Base-by-base conservation (phyloP, 2,888 invertebrate genomes). In the Onchidella celtica region DNA sequence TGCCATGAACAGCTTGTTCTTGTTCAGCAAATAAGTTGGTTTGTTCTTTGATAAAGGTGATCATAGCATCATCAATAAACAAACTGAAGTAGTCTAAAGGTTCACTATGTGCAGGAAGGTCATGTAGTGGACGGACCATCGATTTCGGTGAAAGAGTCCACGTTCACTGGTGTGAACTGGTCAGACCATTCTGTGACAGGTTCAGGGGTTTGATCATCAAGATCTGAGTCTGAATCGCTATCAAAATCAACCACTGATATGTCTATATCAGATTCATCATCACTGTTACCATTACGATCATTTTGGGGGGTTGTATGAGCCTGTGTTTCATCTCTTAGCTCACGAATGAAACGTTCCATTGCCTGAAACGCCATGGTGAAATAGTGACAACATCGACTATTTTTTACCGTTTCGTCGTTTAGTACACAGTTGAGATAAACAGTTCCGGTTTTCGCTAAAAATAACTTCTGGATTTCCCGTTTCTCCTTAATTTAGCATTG, bases 211-310 rank as follows among this genome's bases (percentile, higher is more conserved):
- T 24, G 14, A 61, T n/a, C 61, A 61, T 61, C 61, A 61, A 24
- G 14, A 61, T 9, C 83, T 40, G 88, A 87, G 61, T 88, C 87
- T 36, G 90, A 88, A 6, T 90, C 89, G 73, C 84, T 87, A 81
- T 90, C 90, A 72, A 90, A 66, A 21, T 90, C 85, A 21, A 90
- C 90, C 85, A 90, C 91, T 91, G 87, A 36, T 87, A 85, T 74
- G 21, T 38, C 57, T 2, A 40, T 24, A 1, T 27, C 57, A 57
- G 1, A 57, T 55, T 55, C 27, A 32, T 24, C 24, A 47, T 47
- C 29, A 27, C 40, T 47, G 24, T 47, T 32, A 24, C 55, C 55
- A 38, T 36, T 34, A n/a, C 3, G 66, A 34, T 34, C 34, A 34
- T n/a, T n/a, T n/a, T n/a, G n/a, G n/a, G n/a, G n/a, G n/a, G n/a